A percentile compares a stretch with the other conserved stretches of the same genome.
Evolutionary conservation across 2,113 vertebrate species (phyloP).

Genomic region (Crotalus tigris): DNA sequence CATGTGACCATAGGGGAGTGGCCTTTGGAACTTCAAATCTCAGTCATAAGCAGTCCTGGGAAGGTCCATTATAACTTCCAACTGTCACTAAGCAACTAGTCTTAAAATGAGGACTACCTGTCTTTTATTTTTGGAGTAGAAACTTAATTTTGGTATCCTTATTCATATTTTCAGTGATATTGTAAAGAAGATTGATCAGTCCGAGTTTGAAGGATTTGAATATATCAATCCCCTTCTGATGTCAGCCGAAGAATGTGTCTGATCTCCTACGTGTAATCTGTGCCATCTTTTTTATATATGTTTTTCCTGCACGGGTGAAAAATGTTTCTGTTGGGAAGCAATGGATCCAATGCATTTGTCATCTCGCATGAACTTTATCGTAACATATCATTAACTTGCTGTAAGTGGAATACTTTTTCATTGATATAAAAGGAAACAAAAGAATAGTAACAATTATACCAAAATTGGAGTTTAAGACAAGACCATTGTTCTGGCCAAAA

Average conservation of each 20-base stretch:
- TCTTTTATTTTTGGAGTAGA: background rate
- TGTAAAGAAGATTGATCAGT: conserved; percentile 98
- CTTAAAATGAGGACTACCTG: background rate
- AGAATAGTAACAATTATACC: conserved; percentile 47
- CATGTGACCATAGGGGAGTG: background rate
- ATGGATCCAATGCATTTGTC: conserved; percentile 43
- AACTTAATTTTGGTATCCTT: background rate
- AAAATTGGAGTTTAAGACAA: conserved; percentile 42
- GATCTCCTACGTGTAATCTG: conserved; percentile 63
- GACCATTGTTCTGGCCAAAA: background rate
- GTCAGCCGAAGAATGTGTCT: conserved; percentile 99
- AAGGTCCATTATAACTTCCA: background rate
- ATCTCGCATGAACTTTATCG: conserved; percentile 31
- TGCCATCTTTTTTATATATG: conserved; percentile 56
- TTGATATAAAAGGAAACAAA: conserved; percentile 41
- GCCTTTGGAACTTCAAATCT: background rate
- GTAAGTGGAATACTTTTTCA: conserved; percentile 29
- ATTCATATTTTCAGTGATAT: conserved; percentile 76
- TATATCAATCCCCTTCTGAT: conserved; percentile 99
- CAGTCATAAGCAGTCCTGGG: background rate
- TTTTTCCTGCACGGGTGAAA: conserved; percentile 65
- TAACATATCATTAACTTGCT: conserved; percentile 12
- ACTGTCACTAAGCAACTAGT: background rate
- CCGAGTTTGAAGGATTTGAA: conserved; percentile 98
- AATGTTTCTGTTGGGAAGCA: conserved; percentile 53